Evolutionary conservation across 2,888 invertebrate genomes (phyloP).

Genomic region (Monopis laevigella): DNA sequence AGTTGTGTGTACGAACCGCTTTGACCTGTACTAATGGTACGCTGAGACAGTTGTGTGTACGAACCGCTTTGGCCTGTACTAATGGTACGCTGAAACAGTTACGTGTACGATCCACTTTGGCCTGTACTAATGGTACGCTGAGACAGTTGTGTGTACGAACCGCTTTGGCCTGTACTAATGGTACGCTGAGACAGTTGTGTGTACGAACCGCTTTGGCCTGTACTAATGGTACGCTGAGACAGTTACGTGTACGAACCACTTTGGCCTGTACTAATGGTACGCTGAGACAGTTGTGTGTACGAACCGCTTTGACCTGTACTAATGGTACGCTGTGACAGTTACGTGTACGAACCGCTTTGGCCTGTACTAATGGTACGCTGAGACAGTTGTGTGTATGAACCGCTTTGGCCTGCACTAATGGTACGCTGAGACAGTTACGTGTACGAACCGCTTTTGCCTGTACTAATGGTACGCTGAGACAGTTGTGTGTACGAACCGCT

Average conservation of each 20-base stretch:
- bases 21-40: constrained; percentile 94
- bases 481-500: background rate
- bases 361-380: constrained; percentile 59
- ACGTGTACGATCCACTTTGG: constrained; percentile 66
- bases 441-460: background rate
- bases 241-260: constrained; percentile 22
- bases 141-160: no score
- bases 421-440: no score
- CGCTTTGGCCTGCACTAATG: background rate
- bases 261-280: constrained; percentile 94
- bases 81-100: no score
- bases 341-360: constrained; percentile 66
- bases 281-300: no score
- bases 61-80: constrained; percentile 78
- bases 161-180: constrained; percentile 85
- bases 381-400: background rate
- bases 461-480: background rate
- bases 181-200: no score
- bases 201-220: constrained; percentile 72
- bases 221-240: no score
- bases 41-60: no score
- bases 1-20: constrained; percentile 22
- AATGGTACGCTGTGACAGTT: no score
- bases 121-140: no score
- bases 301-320: constrained; percentile 78